Conservation (phyloP, 2,888 invertebrate genomes). For the Malachius bipustulatus region DNA sequence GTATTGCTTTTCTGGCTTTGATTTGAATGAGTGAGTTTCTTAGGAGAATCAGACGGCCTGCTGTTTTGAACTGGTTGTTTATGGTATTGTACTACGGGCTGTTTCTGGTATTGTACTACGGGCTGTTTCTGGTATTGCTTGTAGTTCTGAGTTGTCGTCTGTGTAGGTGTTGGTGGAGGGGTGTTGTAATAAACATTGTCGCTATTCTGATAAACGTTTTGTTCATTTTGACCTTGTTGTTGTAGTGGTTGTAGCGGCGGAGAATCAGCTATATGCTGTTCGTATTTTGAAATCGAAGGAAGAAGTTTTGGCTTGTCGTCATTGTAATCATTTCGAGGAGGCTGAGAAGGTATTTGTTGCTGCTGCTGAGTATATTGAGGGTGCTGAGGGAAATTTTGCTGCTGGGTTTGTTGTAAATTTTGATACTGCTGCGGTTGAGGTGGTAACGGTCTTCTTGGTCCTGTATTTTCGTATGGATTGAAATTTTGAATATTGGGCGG, state of each 20-base stretch:
- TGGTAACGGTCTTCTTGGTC: no score
- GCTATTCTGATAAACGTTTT: conserved; percentile 12
- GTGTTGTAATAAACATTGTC: conserved; percentile 15
- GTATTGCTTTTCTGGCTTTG: background rate
- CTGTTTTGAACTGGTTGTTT: background rate
- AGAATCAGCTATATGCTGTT: conserved; percentile 57
- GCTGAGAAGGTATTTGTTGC: background rate
- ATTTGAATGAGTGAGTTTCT: background rate
- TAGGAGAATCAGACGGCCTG: background rate
- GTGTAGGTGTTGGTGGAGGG: conserved; percentile 9
- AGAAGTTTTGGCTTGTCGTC: no score
- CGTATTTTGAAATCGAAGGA: conserved; percentile 64
- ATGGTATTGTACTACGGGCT: conserved; percentile 15
- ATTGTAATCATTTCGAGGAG: conserved; percentile 54
- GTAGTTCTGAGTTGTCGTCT: conserved; percentile 6
- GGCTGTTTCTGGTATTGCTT: conserved; percentile 15
- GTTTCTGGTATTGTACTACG: conserved; percentile 19
- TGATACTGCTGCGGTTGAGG: no score
- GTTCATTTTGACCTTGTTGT: conserved; percentile 9
- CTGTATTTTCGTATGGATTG: conserved; percentile 25
- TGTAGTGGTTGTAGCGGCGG: conserved; percentile 13
- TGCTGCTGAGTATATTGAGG: conserved; percentile 1
- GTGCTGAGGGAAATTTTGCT: conserved; percentile 26
- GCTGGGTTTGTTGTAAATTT: conserved; percentile 29
- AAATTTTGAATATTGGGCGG: conserved; percentile 21